Conservation (phyloP, 2,113 vertebrate species). For the Telmatochromis sp. region DNA sequence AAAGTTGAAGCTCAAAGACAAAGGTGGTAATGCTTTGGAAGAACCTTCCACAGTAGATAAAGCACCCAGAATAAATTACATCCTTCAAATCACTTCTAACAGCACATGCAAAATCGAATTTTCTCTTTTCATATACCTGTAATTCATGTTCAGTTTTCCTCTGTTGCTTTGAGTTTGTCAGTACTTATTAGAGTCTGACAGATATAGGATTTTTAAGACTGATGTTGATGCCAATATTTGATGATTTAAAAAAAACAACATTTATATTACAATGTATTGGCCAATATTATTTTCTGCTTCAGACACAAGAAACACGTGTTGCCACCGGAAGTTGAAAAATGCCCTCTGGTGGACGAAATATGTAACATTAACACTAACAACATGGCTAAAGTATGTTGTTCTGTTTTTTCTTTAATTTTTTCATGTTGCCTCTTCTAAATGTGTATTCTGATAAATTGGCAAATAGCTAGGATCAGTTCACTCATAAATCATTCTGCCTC, state of each 20-base stretch:
- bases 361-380: not conserved
- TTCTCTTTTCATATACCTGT: not conserved
- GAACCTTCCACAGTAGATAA: not conserved
- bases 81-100: not conserved
- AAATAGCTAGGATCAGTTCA: not conserved
- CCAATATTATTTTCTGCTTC: not conserved
- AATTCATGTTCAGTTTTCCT: not conserved
- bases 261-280: not conserved
- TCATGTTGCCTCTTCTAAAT: not conserved
- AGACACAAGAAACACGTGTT: not conserved
- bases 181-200: not conserved
- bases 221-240: not conserved
- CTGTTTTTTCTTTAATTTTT: not conserved
- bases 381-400: not conserved
- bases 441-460: not conserved
- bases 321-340: not conserved
- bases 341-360: not conserved
- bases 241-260: accelerated
- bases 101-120: not conserved
- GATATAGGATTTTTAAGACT: not conserved
- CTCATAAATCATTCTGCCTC: not conserved
- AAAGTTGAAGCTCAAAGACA: not conserved
- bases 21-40: not conserved
- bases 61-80: not conserved
- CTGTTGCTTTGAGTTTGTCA: not conserved